Base-by-base conservation (phyloP, 1,140 invertebrate species). In the Caenorhabditis inopinata region DNA sequence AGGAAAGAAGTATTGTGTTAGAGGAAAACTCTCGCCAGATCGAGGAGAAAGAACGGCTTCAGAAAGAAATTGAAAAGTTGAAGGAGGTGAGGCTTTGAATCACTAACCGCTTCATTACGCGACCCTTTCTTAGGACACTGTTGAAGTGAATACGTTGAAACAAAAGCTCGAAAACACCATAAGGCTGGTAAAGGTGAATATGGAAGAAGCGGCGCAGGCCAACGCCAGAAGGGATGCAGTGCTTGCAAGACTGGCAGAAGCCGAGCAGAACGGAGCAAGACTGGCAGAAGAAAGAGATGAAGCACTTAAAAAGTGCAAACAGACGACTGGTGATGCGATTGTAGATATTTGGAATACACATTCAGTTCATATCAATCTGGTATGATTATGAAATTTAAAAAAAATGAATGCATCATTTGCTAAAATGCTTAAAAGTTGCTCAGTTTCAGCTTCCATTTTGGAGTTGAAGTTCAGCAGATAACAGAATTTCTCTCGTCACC, bases 1-100 rank as follows among this genome's bases (percentile, higher is more conserved):
- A 73, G 48, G 82, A 82, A 27, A 29, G 79, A 46, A 82, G 75
- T 49, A 82, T 58, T 7, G 81, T 82, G n/a, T 48, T 82, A 27
- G 81, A 82, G 32, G 81, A 82, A 49, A 83, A 83, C 38, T 48
- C 53, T 14, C 74, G 82, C 3, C 51, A 84, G 11, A 45, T 32
- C 2, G 82, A 83, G 53, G 82, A 83, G 45, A 49, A 38, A 45
- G 79, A 82, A 21, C 18, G 32, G 16, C 68, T 83, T 11, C 35
- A 68, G 21, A 81, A 81, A 42, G 32, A 46, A 25, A 76, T 79
- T 53, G 48, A 75, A 25, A 74, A 42, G 18, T 68, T 82, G 62
- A 80, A 68, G 68, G 74, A 77, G 45, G 45, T 42, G 1, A 1
- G 62, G 12, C n/a, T 32, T 18, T 29, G 5, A n/a, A n/a, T n/a